Base-by-base conservation (phyloP, 2,113 vertebrate species). In the Hepsetus odoe region DNA sequence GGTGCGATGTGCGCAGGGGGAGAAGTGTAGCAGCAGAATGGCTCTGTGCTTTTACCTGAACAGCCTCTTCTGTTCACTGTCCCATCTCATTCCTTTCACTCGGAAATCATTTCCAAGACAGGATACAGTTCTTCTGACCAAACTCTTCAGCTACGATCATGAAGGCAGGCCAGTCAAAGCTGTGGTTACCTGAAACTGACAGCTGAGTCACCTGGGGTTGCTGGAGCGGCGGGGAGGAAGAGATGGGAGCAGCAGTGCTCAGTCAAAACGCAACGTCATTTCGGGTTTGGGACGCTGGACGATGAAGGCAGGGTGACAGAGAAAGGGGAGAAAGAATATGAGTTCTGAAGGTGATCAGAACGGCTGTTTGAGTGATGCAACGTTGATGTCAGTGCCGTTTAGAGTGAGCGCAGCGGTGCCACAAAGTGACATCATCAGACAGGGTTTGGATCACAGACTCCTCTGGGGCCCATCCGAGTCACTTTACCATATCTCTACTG, bases 381-480 rank as follows among this genome's bases (percentile, higher is more conserved):
- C 68, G 80, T 68, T 74, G 74, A 62, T 83, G 76, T 85, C 83
- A 75, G 76, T 46, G 28, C 44, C 51, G 58, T 22, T 70, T 71
- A 44, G 79, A 84, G 66, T 80, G 81, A 74, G 68, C 38, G 42
- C 61, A 40, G 62, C 53, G 69, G 56, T 79, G 67, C 59, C 42
- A 56, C 55, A 44, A 64, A 73, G 69, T 77, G 81, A 83, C 79
- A 84, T 80, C 82, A 79, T 84, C 82, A 83, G 75, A 83, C 81
- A 77, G 76, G 67, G 79, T 81, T 86, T 81, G 78, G 75, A 81
- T 81, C 79, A 81, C 72, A 51, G 59, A 70, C 53, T 76, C 85
- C 68, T 84, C 76, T 81, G 74, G 83, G 81, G 80, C 74, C 74
- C 22, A 64, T 79, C 72, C 67, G 56, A n/a, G 69, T 80, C 64